Percentiles rank a stretch among this genome's conserved stretches.
These are phyloP conservation scores for Acomys russatus DNA, from an alignment of 2,797 vertebrate species.

Conservation along the genomic window DNA sequence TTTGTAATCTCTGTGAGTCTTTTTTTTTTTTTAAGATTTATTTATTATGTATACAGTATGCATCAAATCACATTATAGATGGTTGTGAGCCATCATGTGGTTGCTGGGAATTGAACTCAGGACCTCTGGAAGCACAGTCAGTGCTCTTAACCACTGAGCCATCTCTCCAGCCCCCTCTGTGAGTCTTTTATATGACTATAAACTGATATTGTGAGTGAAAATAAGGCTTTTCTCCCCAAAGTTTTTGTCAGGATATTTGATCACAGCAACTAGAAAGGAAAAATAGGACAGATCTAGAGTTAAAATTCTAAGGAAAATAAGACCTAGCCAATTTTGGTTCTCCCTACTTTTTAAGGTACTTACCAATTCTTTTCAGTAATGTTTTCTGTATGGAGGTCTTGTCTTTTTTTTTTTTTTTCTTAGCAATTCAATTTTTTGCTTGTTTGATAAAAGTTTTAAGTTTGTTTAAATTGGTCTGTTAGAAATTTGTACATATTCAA, in stretches of 20 bases:
- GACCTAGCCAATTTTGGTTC: not conserved
- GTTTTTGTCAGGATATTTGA: not conserved
- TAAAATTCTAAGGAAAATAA: not conserved
- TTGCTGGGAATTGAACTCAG: too few relatives aligned
- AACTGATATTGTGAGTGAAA: not conserved
- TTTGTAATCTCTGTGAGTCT: not conserved
- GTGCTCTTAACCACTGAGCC: too few relatives aligned
- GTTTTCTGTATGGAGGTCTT: not conserved
- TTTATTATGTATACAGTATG: too few relatives aligned
- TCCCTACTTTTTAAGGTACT: not conserved
- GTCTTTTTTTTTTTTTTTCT: not conserved
- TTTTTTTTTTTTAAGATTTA: too few relatives aligned
- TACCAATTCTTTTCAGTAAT: not conserved
- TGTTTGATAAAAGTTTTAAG: slow-evolving; percentile 1
- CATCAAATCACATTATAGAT: too few relatives aligned
- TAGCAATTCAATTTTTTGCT: not conserved
- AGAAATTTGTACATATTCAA: not conserved
- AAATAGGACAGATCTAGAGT: not conserved
- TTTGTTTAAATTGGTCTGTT: not conserved
- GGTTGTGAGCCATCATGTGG: too few relatives aligned
- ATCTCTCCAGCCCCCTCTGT: too few relatives aligned
- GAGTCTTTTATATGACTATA: not conserved
- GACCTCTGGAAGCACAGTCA: too few relatives aligned
- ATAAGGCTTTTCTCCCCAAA: not conserved
- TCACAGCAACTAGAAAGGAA: not conserved